Evolutionary conservation across 2,888 invertebrate species (phyloP).

Genomic region (Athalia cordata): DNA sequence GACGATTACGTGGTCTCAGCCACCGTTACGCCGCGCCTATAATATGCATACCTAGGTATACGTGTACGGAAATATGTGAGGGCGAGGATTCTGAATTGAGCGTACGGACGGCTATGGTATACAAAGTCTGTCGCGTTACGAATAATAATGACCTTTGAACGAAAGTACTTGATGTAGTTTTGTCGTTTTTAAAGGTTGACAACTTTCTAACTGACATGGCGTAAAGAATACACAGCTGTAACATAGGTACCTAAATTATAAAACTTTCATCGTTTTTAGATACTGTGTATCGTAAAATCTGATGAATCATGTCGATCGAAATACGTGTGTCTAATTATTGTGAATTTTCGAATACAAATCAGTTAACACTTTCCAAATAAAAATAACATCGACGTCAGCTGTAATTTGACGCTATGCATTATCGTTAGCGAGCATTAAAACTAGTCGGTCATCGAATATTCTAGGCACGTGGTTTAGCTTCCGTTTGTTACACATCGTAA

Average conservation of each 20-base stretch:
- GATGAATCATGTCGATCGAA: too few relatives aligned
- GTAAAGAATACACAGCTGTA: not conserved
- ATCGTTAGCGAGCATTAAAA: too few relatives aligned
- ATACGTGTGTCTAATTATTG: too few relatives aligned
- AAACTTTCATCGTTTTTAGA: not conserved
- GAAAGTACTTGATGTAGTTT: conserved; percentile 12
- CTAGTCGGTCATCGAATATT: too few relatives aligned
- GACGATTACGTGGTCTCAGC: conserved; percentile 16
- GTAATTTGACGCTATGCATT: too few relatives aligned
- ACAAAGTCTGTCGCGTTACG: not conserved
- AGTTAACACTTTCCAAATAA: too few relatives aligned
- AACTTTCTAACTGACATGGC: conserved; percentile 11
- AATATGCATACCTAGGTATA: too few relatives aligned
- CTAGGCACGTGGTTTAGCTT: too few relatives aligned
- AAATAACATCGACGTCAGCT: too few relatives aligned
- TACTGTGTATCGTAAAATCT: too few relatives aligned
- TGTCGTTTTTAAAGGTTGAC: conserved; percentile 10
- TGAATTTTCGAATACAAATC: too few relatives aligned
- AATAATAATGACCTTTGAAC: conserved; percentile 35
- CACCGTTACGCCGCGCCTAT: conserved; percentile 30
- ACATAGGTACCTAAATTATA: not conserved
- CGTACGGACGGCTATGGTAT: not conserved
- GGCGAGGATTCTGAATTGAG: not conserved
- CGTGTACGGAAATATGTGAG: not conserved
- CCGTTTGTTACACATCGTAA: too few relatives aligned